Conservation (phyloP, 2,113 vertebrate species). For the Eudorcas thomsonii region DNA sequence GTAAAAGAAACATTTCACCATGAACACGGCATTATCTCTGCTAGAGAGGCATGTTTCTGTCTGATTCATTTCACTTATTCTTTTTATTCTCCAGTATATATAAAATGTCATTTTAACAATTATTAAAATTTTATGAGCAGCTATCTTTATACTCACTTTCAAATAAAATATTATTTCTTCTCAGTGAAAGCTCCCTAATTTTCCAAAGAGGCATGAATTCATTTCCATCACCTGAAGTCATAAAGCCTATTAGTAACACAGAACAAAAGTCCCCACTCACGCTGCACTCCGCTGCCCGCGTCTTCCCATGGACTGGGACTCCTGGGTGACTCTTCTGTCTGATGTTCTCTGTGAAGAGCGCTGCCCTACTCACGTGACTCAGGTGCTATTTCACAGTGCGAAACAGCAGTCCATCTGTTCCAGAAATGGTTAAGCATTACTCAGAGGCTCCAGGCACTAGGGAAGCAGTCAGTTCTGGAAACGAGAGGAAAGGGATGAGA, state of each 20-base stretch:
- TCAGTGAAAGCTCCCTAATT: neutral
- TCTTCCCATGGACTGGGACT: neutral
- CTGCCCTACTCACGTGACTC: neutral
- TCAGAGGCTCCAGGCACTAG: neutral
- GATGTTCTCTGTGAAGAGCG: neutral
- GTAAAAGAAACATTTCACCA: neutral
- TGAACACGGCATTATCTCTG: neutral
- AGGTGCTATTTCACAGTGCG: neutral
- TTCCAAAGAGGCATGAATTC: neutral
- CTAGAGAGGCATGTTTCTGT: neutral
- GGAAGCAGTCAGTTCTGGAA: neutral
- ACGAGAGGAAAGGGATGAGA: neutral
- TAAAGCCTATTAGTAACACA: neutral
- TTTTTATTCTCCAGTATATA: neutral
- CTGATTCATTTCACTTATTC: neutral
- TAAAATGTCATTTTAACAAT: neutral
- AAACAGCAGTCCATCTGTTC: neutral
- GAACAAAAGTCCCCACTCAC: neutral
- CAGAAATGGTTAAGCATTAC: neutral
- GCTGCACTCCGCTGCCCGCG: neutral
- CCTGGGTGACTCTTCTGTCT: neutral
- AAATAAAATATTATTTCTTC: neutral
- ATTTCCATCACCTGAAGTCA: neutral
- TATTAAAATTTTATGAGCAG: neutral
- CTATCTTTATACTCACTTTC: neutral